Conservation (phyloP, 2,888 invertebrate genomes). For the Clunio marinus region DNA sequence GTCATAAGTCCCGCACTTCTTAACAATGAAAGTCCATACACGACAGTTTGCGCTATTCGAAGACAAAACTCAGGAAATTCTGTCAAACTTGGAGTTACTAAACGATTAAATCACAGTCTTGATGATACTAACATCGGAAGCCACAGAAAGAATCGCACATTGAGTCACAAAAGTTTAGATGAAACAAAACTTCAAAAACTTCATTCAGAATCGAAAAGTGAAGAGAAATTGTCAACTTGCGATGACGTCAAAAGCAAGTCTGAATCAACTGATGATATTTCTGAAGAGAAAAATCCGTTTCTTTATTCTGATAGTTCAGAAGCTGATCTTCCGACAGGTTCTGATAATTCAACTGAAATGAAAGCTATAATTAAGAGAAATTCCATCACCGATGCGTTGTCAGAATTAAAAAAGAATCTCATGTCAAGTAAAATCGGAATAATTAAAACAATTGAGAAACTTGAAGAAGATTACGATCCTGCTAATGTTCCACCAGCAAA, state of each 20-base stretch:
- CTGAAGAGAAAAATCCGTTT: conserved; percentile 36
- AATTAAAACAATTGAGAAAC: conserved; percentile 58
- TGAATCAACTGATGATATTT: conserved; percentile 22
- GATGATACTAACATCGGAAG: conserved; percentile 63
- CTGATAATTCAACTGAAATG: conserved; percentile 17
- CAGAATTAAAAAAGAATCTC: conserved; percentile 56
- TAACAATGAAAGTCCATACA: conserved; percentile 70
- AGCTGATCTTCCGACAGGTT: conserved; percentile 11
- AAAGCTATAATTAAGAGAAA: conserved; percentile 27
- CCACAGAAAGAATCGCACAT: conserved; percentile 48
- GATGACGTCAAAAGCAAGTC: not conserved
- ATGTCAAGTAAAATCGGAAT: conserved; percentile 54
- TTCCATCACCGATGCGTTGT: conserved; percentile 45
- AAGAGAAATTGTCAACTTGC: not conserved
- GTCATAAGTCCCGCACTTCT: conserved; percentile 66
- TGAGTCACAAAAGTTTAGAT: conserved; percentile 55
- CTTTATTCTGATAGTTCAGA: conserved; percentile 34
- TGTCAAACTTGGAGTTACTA: conserved; percentile 54
- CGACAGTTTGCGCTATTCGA: conserved; percentile 82
- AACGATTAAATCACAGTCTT: conserved; percentile 68
- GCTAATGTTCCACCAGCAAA: conserved; percentile 50
- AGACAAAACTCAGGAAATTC: conserved; percentile 65
- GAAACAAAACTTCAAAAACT: not conserved
- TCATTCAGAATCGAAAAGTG: not conserved
- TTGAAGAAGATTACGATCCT: conserved; percentile 50